Percentiles rank a stretch among this genome's conserved stretches.
Conservation (phyloP, 2,888 invertebrate species). For the Xylota sylvarum region DNA sequence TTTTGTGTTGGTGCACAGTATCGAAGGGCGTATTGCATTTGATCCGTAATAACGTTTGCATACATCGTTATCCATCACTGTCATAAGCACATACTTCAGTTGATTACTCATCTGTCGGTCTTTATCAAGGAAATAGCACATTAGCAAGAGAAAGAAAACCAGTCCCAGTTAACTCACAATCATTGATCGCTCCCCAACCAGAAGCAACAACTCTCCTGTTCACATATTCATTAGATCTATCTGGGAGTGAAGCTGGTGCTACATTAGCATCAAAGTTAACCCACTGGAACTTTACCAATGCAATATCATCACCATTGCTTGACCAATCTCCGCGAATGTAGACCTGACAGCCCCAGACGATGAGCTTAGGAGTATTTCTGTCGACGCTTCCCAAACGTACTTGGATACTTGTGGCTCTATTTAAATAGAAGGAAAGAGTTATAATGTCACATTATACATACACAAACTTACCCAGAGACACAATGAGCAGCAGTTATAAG, state of each 20-base stretch:
- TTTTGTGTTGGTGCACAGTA: conserved; percentile 65
- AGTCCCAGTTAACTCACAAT: conserved; percentile 68
- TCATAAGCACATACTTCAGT: conserved; percentile 81
- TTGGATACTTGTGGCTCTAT: conserved; percentile 23
- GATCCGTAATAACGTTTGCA: conserved; percentile 81
- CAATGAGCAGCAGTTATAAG: conserved; percentile 84
- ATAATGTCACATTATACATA: not conserved
- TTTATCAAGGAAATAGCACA: conserved; percentile 21
- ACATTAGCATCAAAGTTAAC: conserved; percentile 80
- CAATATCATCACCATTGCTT: conserved; percentile 80
- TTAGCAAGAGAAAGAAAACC: not conserved
- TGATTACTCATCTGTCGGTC: conserved; percentile 81
- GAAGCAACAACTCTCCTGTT: conserved; percentile 81
- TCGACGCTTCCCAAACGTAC: conserved; percentile 38
- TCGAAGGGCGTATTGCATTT: conserved; percentile 78
- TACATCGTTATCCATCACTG: conserved; percentile 80
- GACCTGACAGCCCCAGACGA: conserved; percentile 33
- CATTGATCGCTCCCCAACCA: conserved; percentile 83
- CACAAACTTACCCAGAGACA: conserved; percentile 81
- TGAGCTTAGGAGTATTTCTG: not conserved
- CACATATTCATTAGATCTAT: conserved; percentile 77
- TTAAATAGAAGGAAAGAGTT: not conserved
- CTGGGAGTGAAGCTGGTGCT: conserved; percentile 81
- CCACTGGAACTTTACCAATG: conserved; percentile 81
- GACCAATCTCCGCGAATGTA: conserved; percentile 81